Evolutionary conservation across 2,888 invertebrate species (phyloP), one percentile per base, ranked within the genome.

Genomic region (Nephrocerus scutellatus): DNA sequence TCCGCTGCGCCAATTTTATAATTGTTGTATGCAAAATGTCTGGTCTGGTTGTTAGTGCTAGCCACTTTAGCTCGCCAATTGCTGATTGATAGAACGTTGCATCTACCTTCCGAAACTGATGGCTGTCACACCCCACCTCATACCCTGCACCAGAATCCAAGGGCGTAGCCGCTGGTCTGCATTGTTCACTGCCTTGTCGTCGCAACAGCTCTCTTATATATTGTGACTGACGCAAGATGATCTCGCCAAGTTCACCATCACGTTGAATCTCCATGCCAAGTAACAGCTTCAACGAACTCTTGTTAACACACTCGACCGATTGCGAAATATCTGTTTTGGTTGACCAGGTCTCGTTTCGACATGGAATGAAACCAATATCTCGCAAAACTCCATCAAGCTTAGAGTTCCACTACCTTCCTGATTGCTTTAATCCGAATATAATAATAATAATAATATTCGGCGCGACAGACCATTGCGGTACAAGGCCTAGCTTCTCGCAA

Each of bases 11-110:
- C n/a, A n/a, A n/a, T n/a, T n/a, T n/a, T n/a, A n/a, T n/a, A n/a
- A n/a, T n/a, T n/a, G n/a, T n/a, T n/a, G n/a, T n/a, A n/a, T n/a
- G n/a, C n/a, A n/a, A n/a, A n/a, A n/a, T n/a, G n/a, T n/a, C n/a
- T n/a, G n/a, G n/a, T n/a, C n/a, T n/a, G n/a, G n/a, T n/a, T n/a
- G n/a, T n/a, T n/a, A n/a, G 30, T 15, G 36, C 36, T 18, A 36
- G 23, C 30, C 36, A 37, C 30, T 30, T 37, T 28, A 37, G 24
- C 9, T 38, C 25, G 16, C 37, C 37, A 31, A 38, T 31, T 20
- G 15, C 20, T 26, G 37, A 38, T 21, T 38, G 37, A 20, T 31
- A 38, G 3, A 20, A 25, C 2, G 2, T 6, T 2, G 25, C 15
- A 21, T 25, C 37, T 15, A 25, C 37, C 25, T 20, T 26, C 10